Base-by-base conservation (phyloP, 1,140 invertebrate genomes). In the Schmidtea mediterranea region DNA sequence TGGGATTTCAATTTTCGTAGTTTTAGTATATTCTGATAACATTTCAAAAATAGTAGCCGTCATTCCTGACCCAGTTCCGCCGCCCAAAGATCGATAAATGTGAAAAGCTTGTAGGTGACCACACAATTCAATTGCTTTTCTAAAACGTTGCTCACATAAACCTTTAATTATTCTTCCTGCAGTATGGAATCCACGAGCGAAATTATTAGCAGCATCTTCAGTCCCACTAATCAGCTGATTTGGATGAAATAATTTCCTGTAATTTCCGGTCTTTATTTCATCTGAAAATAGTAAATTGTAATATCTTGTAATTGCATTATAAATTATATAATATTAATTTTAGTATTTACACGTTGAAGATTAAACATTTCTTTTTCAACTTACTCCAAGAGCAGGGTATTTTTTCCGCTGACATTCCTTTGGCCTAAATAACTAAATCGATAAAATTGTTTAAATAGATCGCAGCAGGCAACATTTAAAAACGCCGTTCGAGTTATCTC, bases 1-100 rank as follows among this genome's bases (percentile, higher is more conserved):
- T 52, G 77, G 74, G 59, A 82, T 82, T 62, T 82, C 78, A 19
- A 81, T 67, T 62, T 82, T 81, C 19, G 76, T 77, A 58, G 80
- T 81, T 66, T 80, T 81, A 39, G 78, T 79, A 59, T 79, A 81
- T 54, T 81, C 79, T 2, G 45, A 46, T 18, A 36, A n/a, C 8
- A 21, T 37, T n/a, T 18, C 22, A 12, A 46, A 16, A 5, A 46
- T n/a, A 24, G n/a, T n/a, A 36, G 45, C 13, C 13, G 45, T 46
- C 12, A 46, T 15, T 19, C 58, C 57, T 1, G 54, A 49, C 1
- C 56, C 58, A 12, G 51, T 55, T 16, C 54, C 53, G 6, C 55
- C 58, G 23, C 59, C 59, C 43, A 61, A 59, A 21, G 51, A 53
- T 50, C 65, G 63, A 50, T 66, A 63, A 32, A 66, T 61, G 16